Evolutionary conservation across 2,888 invertebrate species (phyloP).

Genomic region (Leucophenga montana): DNA sequence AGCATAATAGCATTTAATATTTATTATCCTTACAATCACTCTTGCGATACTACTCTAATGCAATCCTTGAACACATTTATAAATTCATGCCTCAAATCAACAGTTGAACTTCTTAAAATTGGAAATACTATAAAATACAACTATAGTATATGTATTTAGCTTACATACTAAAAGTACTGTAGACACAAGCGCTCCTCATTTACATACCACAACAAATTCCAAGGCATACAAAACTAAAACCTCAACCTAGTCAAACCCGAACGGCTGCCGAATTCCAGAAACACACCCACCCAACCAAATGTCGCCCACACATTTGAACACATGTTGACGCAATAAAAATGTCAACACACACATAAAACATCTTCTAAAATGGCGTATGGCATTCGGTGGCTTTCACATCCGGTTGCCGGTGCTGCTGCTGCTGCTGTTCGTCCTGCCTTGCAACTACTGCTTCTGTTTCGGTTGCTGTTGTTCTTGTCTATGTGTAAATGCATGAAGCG

Average conservation of each 20-base stretch:
- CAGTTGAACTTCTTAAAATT: too few relatives aligned
- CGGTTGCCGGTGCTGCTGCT: background rate
- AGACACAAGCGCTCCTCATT: constrained; percentile 1
- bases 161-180: background rate
- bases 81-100: too few relatives aligned
- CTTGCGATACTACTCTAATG: too few relatives aligned
- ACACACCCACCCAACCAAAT: constrained; percentile 1
- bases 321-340: constrained; percentile 68
- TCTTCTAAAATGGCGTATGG: constrained; percentile 61
- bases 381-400: background rate
- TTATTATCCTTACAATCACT: too few relatives aligned
- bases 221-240: constrained; percentile 22
- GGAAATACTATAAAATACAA: too few relatives aligned
- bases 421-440: too few relatives aligned
- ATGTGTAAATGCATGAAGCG: constrained; percentile 56
- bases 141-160: too few relatives aligned
- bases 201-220: constrained; percentile 33
- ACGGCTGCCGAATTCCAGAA: background rate
- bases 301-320: constrained; percentile 56
- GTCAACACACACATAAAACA: constrained; percentile 66
- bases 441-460: too few relatives aligned
- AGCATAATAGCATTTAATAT: too few relatives aligned
- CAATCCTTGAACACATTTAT: too few relatives aligned
- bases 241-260: constrained; percentile 3
- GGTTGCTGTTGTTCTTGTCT: background rate